Conservation (phyloP, 2,797 vertebrate species). For the Carcharodon carcharias region DNA sequence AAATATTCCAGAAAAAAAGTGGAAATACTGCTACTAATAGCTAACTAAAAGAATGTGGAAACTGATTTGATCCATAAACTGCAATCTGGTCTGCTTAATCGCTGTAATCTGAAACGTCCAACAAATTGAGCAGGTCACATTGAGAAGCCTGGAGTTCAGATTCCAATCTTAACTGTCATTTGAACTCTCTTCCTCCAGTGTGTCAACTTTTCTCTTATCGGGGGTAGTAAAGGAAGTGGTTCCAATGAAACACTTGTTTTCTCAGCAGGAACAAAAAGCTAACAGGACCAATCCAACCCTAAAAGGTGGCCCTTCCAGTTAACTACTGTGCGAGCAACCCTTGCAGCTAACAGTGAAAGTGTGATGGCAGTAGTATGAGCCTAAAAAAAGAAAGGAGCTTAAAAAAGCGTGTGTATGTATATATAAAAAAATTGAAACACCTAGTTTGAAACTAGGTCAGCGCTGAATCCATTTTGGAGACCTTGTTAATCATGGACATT, state of each 20-base stretch:
- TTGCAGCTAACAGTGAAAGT: too few relatives aligned
- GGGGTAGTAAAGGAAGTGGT: background rate
- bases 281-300: background rate
- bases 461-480: background rate
- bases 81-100: background rate
- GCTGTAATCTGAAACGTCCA: background rate
- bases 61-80: background rate
- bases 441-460: background rate
- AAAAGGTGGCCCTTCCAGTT: background rate
- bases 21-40: background rate
- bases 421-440: background rate
- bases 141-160: background rate
- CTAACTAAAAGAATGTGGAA: background rate
- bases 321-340: background rate
- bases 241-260: background rate
- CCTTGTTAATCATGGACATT: background rate
- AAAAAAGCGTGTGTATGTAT: too few relatives aligned
- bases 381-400: background rate
- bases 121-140: background rate
- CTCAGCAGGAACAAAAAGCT: background rate
- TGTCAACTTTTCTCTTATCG: background rate
- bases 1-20: background rate
- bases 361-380: background rate
- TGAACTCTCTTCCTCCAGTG: background rate
- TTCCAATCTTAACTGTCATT: background rate